Percentiles rank a stretch among this genome's conserved stretches.
phyloP scores from a whole-genome alignment of 2,113 vertebrate species.

The Calyptomena viridis region DNA sequence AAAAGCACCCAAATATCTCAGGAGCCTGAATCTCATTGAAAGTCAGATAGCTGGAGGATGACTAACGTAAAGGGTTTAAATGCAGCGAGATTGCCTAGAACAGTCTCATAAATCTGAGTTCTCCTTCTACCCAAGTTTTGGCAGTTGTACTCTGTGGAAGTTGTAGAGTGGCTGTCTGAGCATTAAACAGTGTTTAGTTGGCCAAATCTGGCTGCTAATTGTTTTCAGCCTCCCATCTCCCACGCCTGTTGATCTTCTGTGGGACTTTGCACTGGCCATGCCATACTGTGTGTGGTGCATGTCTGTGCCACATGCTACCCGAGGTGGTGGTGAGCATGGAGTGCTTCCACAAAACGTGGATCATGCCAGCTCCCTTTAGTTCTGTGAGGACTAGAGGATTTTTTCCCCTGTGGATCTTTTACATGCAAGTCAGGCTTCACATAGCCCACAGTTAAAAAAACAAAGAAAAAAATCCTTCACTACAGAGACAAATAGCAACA shows the following conservation, averaged over 20 bases:
- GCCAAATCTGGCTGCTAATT: background rate
- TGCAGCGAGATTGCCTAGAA: background rate
- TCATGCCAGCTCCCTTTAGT: background rate
- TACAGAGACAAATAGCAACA: conserved; percentile 62
- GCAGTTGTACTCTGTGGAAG: background rate
- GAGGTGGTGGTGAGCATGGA: background rate
- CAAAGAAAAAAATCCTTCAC: background rate
- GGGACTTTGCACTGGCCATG: background rate
- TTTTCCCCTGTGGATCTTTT: conserved; percentile 19
- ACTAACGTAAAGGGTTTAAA: background rate
- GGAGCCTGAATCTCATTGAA: background rate
- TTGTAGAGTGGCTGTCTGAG: background rate
- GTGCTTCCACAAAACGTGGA: background rate
- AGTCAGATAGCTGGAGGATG: background rate
- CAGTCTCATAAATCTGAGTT: background rate
- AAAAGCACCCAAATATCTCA: background rate
- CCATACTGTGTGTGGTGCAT: background rate
- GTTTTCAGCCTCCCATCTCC: background rate
- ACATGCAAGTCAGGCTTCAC: conserved; percentile 35
- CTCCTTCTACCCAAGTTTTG: background rate
- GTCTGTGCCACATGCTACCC: background rate
- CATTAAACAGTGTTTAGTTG: background rate
- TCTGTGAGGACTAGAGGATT: background rate
- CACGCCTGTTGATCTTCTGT: background rate
- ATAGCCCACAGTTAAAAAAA: background rate